Percentiles rank a stretch among this genome's conserved stretches.
These are phyloP conservation scores for Porites lutea DNA, from an alignment of 64 coral and sea anemone species.

Conservation along the genomic window DNA sequence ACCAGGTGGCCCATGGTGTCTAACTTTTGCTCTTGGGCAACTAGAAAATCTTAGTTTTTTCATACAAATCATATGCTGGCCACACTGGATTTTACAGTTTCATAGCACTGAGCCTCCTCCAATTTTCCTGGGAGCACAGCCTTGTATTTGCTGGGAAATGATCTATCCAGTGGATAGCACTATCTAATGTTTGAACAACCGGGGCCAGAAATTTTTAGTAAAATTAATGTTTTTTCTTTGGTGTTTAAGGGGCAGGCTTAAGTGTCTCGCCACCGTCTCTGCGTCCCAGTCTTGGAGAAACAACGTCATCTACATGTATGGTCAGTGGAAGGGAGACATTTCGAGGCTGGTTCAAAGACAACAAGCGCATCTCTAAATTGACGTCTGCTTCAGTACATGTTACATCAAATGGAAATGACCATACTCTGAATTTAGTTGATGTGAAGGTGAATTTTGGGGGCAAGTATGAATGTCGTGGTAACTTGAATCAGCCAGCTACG, in stretches of 20 bases:
- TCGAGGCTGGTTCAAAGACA: slow-evolving; percentile 14
- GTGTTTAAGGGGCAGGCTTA: background rate
- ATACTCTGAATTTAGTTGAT: slow-evolving; percentile 2
- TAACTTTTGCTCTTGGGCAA: too few relatives aligned
- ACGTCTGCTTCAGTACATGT: background rate
- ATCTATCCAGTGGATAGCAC: too few relatives aligned
- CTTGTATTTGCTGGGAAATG: too few relatives aligned
- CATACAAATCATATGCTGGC: too few relatives aligned
- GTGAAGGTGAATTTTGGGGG: slow-evolving; percentile 20
- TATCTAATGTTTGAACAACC: too few relatives aligned
- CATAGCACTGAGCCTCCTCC: too few relatives aligned
- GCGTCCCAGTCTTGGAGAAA: background rate
- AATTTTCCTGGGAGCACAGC: too few relatives aligned
- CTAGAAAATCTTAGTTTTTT: too few relatives aligned
- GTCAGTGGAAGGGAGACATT: slow-evolving; percentile 12
- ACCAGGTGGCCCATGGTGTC: too few relatives aligned
- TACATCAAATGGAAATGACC: background rate
- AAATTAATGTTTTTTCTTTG: background rate
- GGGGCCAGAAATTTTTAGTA: too few relatives aligned
- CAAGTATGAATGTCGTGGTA: slow-evolving; percentile 29
- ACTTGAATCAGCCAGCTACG: background rate
- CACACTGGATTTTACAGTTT: too few relatives aligned
- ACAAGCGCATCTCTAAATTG: background rate
- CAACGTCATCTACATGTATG: background rate
- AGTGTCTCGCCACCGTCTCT: background rate